A percentile compares a stretch with the other conserved stretches of the same genome.
These are phyloP conservation scores for Chydorus sphaericus DNA, from an alignment of 2,888 invertebrate genomes.

Conservation along the genomic window DNA sequence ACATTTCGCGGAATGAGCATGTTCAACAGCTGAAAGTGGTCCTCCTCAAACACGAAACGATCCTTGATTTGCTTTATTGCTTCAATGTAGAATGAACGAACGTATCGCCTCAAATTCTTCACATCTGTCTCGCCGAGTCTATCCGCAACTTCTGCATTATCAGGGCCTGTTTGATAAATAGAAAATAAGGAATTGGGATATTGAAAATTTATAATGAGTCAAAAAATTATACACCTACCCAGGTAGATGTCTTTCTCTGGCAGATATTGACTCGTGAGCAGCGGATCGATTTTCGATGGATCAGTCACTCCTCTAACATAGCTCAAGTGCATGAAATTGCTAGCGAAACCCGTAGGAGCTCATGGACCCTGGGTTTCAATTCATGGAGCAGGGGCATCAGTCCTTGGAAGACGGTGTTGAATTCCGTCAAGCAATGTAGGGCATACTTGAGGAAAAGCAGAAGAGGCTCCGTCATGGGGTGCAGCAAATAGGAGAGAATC, in stretches of 20 bases:
- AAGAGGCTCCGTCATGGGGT: slow-evolving; percentile 22
- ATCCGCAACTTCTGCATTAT: no score
- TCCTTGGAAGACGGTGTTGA: slow-evolving; percentile 1
- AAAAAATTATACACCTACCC: not conserved
- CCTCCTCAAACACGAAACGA: not conserved
- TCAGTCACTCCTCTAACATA: not conserved
- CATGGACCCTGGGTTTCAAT: not conserved
- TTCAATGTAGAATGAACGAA: not conserved
- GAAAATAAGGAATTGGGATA: not conserved
- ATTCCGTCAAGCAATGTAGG: not conserved
- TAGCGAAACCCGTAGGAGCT: not conserved
- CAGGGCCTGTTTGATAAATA: no score
- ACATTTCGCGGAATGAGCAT: slow-evolving; percentile 18
- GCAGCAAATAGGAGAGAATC: slow-evolving; percentile 17
- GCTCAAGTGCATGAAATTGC: not conserved
- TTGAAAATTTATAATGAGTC: not conserved
- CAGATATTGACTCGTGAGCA: not conserved
- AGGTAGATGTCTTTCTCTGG: slow-evolving; percentile 5
- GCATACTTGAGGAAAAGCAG: not conserved
- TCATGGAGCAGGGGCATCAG: not conserved
- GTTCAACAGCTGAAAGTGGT: slow-evolving; percentile 16
- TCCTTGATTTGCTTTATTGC: not conserved
- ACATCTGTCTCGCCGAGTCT: no score
- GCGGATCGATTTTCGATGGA: not conserved
- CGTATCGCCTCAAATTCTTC: no score